These are phyloP conservation scores for Petrocephalus sullivani DNA, from an alignment of 2,797 vertebrate genomes.

Conservation along the genomic window DNA sequence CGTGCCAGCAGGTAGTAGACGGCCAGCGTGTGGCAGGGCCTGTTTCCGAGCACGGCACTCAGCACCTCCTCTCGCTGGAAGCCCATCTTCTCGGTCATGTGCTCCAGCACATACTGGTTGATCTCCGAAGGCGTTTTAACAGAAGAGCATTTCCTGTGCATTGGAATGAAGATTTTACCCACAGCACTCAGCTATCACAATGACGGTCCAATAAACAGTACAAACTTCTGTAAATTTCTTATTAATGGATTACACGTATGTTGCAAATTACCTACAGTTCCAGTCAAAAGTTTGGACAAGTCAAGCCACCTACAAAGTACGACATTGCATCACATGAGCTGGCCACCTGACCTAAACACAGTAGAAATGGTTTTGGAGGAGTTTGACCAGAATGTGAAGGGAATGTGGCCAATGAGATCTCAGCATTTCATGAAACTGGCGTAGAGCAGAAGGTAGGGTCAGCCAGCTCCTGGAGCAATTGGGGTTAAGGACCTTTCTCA, in stretches of 20 bases:
- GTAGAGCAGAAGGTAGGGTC: too few species aligned
- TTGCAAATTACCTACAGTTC: background rate
- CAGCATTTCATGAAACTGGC: too few species aligned
- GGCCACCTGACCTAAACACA: too few species aligned
- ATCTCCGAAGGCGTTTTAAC: slow-evolving; percentile 86
- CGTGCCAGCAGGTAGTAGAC: slow-evolving; percentile 92
- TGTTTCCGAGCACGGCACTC: slow-evolving; percentile 88
- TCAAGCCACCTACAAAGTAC: too few species aligned
- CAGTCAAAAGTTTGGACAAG: too few species aligned
- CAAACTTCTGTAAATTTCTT: background rate
- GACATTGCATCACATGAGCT: too few species aligned
- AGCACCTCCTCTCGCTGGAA: slow-evolving; percentile 92
- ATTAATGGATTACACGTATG: background rate
- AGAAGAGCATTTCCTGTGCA: background rate
- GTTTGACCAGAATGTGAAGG: too few species aligned
- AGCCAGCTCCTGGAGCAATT: too few species aligned
- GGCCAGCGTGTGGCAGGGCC: slow-evolving; percentile 84
- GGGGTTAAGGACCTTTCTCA: too few species aligned
- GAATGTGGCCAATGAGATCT: too few species aligned
- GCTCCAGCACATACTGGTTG: slow-evolving; percentile 84
- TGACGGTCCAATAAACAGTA: background rate
- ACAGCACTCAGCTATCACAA: background rate
- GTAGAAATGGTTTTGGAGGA: too few species aligned
- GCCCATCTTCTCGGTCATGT: slow-evolving; percentile 90
- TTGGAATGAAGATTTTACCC: background rate